Evolutionary conservation across 2,797 vertebrate genomes (phyloP).

Genomic region (Lagodon rhomboides): DNA sequence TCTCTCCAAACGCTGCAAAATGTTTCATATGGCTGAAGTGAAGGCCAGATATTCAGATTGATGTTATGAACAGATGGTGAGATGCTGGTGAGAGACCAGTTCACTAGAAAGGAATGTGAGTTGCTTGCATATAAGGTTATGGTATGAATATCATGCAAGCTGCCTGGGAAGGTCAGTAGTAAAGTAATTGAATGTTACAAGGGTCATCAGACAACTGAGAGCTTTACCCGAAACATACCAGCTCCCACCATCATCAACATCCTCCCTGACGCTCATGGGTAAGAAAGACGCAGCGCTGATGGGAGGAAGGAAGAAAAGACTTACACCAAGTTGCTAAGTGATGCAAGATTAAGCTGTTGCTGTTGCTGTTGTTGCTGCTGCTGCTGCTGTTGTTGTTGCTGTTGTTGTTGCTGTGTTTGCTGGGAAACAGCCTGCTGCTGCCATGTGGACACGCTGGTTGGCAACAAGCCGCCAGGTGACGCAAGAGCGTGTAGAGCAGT

Average conservation of each 20-base stretch:
- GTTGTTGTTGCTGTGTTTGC: conserved; percentile 86
- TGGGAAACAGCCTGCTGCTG: conserved; percentile 89
- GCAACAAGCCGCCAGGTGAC: conserved; percentile 91
- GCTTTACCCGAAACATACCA: conserved; percentile 8
- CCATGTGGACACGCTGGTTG: conserved; percentile 93
- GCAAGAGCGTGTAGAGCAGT: conserved; percentile 95
- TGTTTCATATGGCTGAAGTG: not conserved
- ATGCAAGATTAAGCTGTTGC: conserved; percentile 89
- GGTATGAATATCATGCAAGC: conserved; percentile 79
- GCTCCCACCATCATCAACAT: not conserved
- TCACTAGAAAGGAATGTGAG: conserved; percentile 66
- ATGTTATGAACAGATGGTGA: conserved; percentile 79
- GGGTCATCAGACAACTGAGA: conserved; percentile 29
- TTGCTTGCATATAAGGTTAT: conserved; percentile 71
- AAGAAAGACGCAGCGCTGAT: not conserved
- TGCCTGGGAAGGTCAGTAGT: conserved; percentile 50
- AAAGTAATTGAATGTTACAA: conserved; percentile 30
- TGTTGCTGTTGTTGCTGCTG: conserved; percentile 69
- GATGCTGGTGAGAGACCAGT: conserved; percentile 74
- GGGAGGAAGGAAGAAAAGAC: conserved; percentile 59
- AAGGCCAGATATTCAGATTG: conserved; percentile 32
- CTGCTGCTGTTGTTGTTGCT: conserved; percentile 72
- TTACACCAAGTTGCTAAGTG: conserved; percentile 96
- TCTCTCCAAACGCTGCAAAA: not conserved
- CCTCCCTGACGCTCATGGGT: not conserved